These are phyloP conservation scores for Sinella curviseta DNA, from an alignment of 1,140 invertebrate species.

Conservation along the genomic window DNA sequence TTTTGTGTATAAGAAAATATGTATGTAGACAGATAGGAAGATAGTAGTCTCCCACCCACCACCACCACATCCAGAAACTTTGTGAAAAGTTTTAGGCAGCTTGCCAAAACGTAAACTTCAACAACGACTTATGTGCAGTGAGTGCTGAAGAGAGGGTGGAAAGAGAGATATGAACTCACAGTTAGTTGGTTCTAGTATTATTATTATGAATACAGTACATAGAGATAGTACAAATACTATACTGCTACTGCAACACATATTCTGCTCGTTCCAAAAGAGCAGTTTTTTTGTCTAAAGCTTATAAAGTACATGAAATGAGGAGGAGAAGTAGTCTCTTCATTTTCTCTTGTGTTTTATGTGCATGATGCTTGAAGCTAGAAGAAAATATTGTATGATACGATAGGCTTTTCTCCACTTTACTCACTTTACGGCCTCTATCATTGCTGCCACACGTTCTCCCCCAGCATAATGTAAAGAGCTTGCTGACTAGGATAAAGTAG, in stretches of 20 bases:
- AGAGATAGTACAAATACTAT: neutral
- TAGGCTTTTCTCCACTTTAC: constrained; percentile 23
- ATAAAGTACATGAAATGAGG: neutral
- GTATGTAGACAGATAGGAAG: neutral
- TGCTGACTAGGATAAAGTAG: constrained; percentile 20
- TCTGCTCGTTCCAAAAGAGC: neutral
- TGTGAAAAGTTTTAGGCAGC: constrained; percentile 25
- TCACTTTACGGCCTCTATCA: constrained; percentile 9
- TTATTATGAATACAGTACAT: neutral
- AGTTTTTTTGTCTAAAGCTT: neutral
- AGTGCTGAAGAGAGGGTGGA: neutral
- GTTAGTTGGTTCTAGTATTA: neutral
- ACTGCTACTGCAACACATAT: no score
- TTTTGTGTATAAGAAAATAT: no score
- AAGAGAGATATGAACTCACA: neutral
- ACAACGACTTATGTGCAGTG: neutral
- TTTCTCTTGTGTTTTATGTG: constrained; percentile 11
- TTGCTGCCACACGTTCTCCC: constrained; percentile 3
- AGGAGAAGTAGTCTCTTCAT: neutral
- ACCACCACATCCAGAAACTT: neutral
- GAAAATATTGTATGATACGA: constrained; percentile 12
- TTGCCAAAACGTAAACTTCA: constrained; percentile 9
- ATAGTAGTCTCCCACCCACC: neutral
- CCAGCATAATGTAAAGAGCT: constrained; percentile 18
- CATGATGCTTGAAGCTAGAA: neutral